Base-by-base conservation (phyloP, 2,888 invertebrate species). In the Drosophila siamana region DNA sequence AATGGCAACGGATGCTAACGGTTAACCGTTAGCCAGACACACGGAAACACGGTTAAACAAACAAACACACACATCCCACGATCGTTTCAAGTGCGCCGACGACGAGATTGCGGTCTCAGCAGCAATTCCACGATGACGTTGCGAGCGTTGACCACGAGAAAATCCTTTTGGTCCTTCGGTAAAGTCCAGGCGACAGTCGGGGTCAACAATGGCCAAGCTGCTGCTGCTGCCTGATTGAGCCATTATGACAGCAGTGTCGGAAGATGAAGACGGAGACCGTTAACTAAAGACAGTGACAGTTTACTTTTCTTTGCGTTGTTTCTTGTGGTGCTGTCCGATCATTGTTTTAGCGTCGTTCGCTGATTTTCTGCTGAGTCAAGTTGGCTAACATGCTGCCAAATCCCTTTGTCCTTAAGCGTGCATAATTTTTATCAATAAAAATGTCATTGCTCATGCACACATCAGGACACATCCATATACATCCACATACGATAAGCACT, bases 371-470 rank as follows among this genome's bases (percentile, higher is more conserved):
- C 82, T 83, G 82, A 83, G 82, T 83, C 82, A 83, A 87, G 88
- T 83, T 85, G 88, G 66, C 86, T 84, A 86, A 86, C 84, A 80
- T 55, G 59, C 54, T 51, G 56, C 52, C 19, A 67, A 64, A 59
- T 61, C 59, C 56, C 47, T 66, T 82, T 87, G 74, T 82, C 41
- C 51, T 36, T 52, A 55, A 66, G 86, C 82, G 83, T 83, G 74
- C 88, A 85, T 87, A 83, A 87, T 87, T 87, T 86, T 85, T 87
- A 83, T 83, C 83, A 83, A 85, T 82, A 87, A 87, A 76, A 75
- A 65, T 55, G 44, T 28, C 68, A 69, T 69, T 81, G 72, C 54
- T 56, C 46, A 62, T 41, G 57, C 44, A 55, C 33, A 59, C 13
- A 47, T 24, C 63, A 33, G 33, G n/a, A 33, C 28, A 48, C 19